These are phyloP conservation scores for Macrochelys suwanniensis DNA, from an alignment of 2,797 vertebrate genomes.

Conservation along the genomic window DNA sequence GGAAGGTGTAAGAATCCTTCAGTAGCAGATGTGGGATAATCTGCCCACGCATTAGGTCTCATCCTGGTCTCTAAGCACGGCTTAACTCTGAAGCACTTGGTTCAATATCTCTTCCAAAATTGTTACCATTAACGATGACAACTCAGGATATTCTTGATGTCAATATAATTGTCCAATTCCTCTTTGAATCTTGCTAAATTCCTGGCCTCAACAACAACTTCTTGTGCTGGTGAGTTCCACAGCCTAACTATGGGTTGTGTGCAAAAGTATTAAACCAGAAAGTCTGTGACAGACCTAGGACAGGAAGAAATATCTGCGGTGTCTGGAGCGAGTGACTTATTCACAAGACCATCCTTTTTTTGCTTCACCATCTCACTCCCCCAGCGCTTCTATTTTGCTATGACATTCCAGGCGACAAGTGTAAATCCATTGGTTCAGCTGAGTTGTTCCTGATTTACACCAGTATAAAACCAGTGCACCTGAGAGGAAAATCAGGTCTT, in stretches of 20 bases:
- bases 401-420: background rate
- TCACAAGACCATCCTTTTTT: background rate
- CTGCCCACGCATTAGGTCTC: background rate
- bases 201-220: background rate
- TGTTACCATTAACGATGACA: background rate
- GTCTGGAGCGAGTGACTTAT: background rate
- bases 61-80: background rate
- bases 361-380: background rate
- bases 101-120: background rate
- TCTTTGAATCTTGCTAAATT: background rate
- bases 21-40: background rate
- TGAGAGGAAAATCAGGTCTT: background rate
- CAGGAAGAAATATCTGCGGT: background rate
- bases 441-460: background rate
- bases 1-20: background rate
- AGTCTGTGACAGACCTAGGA: background rate
- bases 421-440: background rate
- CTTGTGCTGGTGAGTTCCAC: background rate
- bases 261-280: fast-evolving
- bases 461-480: background rate
- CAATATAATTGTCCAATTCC: background rate
- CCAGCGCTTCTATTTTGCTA: background rate
- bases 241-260: background rate
- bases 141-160: background rate
- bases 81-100: background rate